These are phyloP conservation scores for Tarsius wallacei DNA, from an alignment of 2,797 vertebrate genomes.

Conservation along the genomic window DNA sequence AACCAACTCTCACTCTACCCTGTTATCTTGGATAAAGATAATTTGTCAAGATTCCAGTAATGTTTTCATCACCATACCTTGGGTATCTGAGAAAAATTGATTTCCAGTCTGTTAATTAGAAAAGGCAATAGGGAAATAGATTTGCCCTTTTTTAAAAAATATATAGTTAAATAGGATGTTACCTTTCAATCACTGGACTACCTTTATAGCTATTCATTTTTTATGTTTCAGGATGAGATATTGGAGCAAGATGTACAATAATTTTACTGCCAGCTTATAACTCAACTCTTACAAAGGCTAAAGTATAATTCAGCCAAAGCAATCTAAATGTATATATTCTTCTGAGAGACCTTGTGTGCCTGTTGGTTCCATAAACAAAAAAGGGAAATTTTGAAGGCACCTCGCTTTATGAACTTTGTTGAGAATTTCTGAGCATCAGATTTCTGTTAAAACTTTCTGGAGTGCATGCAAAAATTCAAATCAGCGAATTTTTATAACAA, in stretches of 20 bases:
- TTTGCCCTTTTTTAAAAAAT: constrained; percentile 30
- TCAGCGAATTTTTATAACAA: background rate
- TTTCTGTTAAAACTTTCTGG: background rate
- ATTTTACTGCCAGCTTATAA: background rate
- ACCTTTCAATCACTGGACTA: background rate
- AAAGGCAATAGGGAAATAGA: constrained; percentile 20
- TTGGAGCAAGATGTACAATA: constrained; percentile 7
- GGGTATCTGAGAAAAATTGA: constrained; percentile 10
- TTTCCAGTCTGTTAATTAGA: constrained; percentile 38
- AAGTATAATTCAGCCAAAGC: background rate
- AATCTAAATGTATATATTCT: background rate
- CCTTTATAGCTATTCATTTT: background rate
- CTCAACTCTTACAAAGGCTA: background rate
- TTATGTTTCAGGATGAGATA: background rate
- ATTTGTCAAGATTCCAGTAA: constrained; percentile 41
- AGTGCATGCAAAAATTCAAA: background rate
- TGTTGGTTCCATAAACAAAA: background rate
- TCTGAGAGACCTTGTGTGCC: background rate
- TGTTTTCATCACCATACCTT: background rate
- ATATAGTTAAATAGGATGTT: background rate
- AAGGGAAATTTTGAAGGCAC: background rate
- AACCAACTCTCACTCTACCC: background rate
- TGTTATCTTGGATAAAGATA: background rate
- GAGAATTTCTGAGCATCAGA: background rate
- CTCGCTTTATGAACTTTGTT: background rate